Evolutionary conservation across 2,797 vertebrate genomes (phyloP), one percentile per base, ranked within the genome.

Genomic region (Anguilla pacifica): DNA sequence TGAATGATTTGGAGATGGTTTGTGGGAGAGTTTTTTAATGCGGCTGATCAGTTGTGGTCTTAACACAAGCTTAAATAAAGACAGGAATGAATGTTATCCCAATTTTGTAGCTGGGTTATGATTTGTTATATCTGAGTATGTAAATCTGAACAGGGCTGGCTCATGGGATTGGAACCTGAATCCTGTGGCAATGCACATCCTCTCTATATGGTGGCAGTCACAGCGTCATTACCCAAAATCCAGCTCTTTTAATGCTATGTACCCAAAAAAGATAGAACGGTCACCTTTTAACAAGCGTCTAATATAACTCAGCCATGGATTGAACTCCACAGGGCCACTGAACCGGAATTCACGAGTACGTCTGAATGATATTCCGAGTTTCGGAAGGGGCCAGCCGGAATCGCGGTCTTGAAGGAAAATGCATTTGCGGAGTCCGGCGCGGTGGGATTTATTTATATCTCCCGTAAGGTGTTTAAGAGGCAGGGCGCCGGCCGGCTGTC

Each of bases 381-480:
- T 28, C 46, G 82, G 82, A 28, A 31, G 25, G 57, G 57, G 70
- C 74, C 5, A 39, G 19, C 59, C 61, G 87, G 64, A 91, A 91
- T 91, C 88, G 28, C 91, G 82, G 87, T 91, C 90, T 17, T 1
- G 64, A 72, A n/a, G 46, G n/a, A 67, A 92, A 94, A 95, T 95
- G 94, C 95, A 94, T 95, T 95, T 95, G 91, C 94, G 92, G 94
- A 90, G 94, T 89, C 88, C 3, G 19, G 85, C 92, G 93, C 93
- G 88, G 91, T 90, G 88, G 93, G 91, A 91, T 94, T 93, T 96
- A 96, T 96, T 96, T 96, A 95, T 95, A 95, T 95, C 93, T 95
- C 93, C 92, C 86, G 87, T 93, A 88, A 92, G 93, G 92, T 89
- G 83, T 95, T 87, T 93, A 94, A 93, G 94, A 94, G 92, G 92